Conservation (phyloP, 1,140 invertebrate species). For the Microplitis mediator region DNA sequence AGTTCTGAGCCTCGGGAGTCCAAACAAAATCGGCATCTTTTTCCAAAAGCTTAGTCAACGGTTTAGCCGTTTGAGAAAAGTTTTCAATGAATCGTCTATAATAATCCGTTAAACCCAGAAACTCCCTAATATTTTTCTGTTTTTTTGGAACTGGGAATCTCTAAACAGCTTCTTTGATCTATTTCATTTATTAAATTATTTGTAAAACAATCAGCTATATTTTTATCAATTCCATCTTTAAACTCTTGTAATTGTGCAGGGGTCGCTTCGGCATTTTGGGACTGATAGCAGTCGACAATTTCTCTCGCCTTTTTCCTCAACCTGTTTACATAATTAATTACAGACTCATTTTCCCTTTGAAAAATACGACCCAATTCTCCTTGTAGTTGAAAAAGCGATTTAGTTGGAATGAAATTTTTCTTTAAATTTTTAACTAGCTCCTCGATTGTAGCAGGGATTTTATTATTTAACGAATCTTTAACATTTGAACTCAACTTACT, state of each 20-base stretch:
- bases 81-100: conserved; percentile 1
- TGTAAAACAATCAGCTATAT: conserved; percentile 13
- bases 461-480: background rate
- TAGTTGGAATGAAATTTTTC: background rate
- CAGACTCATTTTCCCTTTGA: background rate
- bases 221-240: background rate
- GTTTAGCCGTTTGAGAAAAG: background rate
- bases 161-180: conserved; percentile 2
- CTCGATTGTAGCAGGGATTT: background rate
- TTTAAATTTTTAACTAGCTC: conserved; percentile 1
- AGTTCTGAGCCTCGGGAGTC: background rate
- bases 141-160: background rate
- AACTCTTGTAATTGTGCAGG: background rate
- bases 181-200: conserved; percentile 17
- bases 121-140: background rate
- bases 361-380: conserved; percentile 4
- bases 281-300: conserved; percentile 1
- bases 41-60: background rate
- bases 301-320: conserved; percentile 14
- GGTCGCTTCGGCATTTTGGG: background rate
- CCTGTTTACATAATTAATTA: background rate
- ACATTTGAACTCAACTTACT: background rate
- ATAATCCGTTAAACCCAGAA: background rate
- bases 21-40: background rate
- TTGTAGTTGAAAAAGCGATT: conserved; percentile 4